These are phyloP conservation scores for Willowsia nigromaculata DNA, from an alignment of 2,888 invertebrate species.

Conservation along the genomic window DNA sequence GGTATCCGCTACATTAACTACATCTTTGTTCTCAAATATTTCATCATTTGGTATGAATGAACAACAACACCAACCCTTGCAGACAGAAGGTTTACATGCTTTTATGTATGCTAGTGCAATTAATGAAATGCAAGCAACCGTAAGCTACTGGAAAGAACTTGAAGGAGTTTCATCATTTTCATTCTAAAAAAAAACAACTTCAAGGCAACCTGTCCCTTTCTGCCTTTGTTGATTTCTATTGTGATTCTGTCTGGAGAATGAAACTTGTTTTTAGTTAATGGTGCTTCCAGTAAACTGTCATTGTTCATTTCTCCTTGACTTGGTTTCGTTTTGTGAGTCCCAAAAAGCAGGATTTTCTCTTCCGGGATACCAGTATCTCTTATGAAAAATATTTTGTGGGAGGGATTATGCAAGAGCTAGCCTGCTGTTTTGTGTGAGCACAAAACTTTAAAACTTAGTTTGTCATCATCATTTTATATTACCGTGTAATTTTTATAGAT, in stretches of 20 bases:
- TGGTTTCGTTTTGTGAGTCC: slow-evolving; percentile 25
- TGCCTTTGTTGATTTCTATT: background rate
- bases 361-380: slow-evolving; percentile 6
- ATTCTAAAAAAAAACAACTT: background rate
- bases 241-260: background rate
- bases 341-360: slow-evolving; percentile 48
- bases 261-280: background rate
- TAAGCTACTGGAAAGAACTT: background rate
- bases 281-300: background rate
- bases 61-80: background rate
- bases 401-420: slow-evolving; percentile 7
- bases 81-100: background rate
- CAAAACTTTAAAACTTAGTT: background rate
- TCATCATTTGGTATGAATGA: no score
- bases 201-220: background rate
- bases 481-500: no score
- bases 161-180: background rate
- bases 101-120: background rate
- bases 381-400: background rate
- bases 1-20: no score
- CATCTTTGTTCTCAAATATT: no score
- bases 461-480: no score
- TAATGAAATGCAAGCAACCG: background rate
- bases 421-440: slow-evolving; percentile 41
- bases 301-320: slow-evolving; percentile 5